Evolutionary conservation across 1,140 invertebrate species (phyloP).

Genomic region (Drosophila tristis): DNA sequence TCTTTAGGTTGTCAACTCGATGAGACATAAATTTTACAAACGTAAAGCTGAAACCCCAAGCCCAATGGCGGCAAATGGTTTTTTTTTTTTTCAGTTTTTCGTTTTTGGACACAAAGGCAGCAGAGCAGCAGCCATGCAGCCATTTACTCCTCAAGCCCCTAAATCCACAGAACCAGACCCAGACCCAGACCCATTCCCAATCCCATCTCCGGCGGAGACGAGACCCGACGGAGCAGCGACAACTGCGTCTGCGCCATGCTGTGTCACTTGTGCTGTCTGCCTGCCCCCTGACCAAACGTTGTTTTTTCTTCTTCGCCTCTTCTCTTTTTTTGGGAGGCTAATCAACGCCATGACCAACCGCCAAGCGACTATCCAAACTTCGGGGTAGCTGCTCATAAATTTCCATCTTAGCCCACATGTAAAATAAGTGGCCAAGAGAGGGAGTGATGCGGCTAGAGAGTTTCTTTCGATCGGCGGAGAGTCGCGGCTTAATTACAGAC

Average conservation of each 20-base stretch:
- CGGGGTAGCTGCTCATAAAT: slow-evolving; percentile 69
- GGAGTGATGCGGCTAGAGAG: slow-evolving; percentile 24
- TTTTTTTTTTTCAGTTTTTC: no score
- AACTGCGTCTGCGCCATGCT: slow-evolving; percentile 64
- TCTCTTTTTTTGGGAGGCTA: slow-evolving; percentile 50
- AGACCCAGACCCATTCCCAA: slow-evolving; percentile 4
- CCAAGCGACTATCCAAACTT: slow-evolving; percentile 39
- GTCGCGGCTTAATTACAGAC: slow-evolving; percentile 66
- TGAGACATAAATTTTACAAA: slow-evolving; percentile 80
- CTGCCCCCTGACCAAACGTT: slow-evolving; percentile 27
- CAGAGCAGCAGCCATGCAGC: slow-evolving; percentile 14
- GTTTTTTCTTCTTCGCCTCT: slow-evolving; percentile 24
- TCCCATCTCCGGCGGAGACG: slow-evolving; percentile 15
- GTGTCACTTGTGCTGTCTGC: slow-evolving; percentile 73
- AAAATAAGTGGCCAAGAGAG: slow-evolving; percentile 35
- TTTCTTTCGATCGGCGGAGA: slow-evolving; percentile 26
- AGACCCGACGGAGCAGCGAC: slow-evolving; percentile 10
- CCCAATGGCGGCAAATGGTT: slow-evolving; percentile 73
- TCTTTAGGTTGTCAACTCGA: slow-evolving; percentile 81
- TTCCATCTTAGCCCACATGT: slow-evolving; percentile 70
- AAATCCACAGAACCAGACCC: no score
- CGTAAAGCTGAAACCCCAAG: slow-evolving; percentile 60
- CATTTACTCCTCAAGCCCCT: neutral
- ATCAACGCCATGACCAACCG: slow-evolving; percentile 73
- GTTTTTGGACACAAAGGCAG: slow-evolving; percentile 66